Evolutionary conservation across 2,113 vertebrate species (phyloP).

Genomic region (Tychaedon coryphoeus): DNA sequence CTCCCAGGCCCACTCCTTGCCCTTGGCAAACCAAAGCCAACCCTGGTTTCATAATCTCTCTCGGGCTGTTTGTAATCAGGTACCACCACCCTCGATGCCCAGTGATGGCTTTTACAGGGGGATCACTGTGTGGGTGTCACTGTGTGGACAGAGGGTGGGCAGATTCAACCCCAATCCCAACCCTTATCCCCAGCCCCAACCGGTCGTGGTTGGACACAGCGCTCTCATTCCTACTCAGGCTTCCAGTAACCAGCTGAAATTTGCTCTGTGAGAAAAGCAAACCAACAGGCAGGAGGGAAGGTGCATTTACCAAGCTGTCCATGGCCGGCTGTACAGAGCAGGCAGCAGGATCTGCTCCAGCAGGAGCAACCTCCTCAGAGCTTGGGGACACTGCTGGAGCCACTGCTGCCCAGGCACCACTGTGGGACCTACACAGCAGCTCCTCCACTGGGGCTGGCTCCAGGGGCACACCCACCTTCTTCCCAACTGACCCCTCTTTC

Average conservation of each 20-base stretch:
- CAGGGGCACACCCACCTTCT: neutral
- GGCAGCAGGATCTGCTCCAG: neutral
- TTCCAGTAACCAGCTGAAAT: neutral
- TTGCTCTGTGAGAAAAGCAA: neutral
- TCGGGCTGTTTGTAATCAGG: rapidly evolving
- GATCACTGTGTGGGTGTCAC: neutral
- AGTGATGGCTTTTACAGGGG: rapidly evolving
- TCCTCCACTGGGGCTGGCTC: neutral
- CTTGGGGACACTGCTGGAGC: neutral
- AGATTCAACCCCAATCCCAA: neutral
- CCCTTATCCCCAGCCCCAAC: neutral
- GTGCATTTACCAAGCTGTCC: neutral
- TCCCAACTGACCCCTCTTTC: neutral
- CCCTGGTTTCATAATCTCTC: neutral
- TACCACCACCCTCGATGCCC: rapidly evolving
- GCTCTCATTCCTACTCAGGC: rapidly evolving
- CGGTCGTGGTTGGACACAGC: rapidly evolving
- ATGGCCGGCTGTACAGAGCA: rapidly evolving
- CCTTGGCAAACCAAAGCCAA: neutral
- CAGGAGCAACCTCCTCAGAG: neutral
- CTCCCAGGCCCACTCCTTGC: neutral
- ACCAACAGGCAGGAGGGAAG: neutral
- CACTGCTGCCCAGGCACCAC: neutral
- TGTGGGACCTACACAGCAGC: rapidly evolving
- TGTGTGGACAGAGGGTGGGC: neutral